A percentile compares a stretch with the other conserved stretches of the same genome.
phyloP scores from a whole-genome alignment of 2,113 vertebrate genomes.

The Crotalus helleri region DNA sequence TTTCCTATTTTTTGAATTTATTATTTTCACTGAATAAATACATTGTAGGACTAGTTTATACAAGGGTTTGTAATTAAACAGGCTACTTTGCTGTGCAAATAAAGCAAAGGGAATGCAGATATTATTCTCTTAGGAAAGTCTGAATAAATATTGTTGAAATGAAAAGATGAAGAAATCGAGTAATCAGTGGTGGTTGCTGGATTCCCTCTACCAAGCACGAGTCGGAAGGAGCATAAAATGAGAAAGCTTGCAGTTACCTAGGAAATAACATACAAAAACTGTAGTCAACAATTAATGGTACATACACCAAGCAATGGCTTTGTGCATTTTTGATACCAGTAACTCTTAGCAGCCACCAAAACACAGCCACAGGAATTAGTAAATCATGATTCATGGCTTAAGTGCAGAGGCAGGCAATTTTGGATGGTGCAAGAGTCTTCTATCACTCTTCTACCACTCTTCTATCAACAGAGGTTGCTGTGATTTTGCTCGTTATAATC shows the following conservation, averaged over 20 bases:
- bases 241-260: background rate
- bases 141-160: background rate
- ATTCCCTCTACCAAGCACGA: background rate
- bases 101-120: background rate
- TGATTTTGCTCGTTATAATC: background rate
- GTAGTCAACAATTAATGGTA: background rate
- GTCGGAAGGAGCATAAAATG: background rate
- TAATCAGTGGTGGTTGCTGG: background rate
- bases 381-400: background rate
- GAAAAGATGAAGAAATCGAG: background rate
- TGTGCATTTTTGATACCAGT: background rate
- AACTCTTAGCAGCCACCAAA: background rate
- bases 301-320: background rate
- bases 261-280: background rate
- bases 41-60: background rate
- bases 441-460: background rate
- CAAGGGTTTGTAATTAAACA: background rate
- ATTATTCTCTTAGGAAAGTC: background rate
- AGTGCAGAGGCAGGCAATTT: background rate
- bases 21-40: background rate
- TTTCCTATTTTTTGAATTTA: background rate
- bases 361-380: background rate
- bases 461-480: background rate
- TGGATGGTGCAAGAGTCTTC: background rate
- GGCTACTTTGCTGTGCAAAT: background rate